Base-by-base conservation (phyloP, 2,113 vertebrate genomes). In the Microtus pennsylvanicus region DNA sequence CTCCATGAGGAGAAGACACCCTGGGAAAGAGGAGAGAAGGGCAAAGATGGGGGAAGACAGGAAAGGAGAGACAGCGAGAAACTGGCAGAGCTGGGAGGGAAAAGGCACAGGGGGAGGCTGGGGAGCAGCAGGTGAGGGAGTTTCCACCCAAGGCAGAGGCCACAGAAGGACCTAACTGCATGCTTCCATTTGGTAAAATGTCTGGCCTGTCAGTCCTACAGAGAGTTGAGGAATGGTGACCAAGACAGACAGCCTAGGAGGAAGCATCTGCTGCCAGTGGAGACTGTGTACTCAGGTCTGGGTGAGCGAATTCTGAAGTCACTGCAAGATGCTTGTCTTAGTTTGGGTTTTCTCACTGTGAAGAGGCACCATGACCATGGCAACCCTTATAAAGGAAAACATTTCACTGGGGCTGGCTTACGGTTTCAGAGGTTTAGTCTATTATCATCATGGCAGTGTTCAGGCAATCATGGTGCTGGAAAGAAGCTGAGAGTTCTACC, bases 91-190 rank as follows among this genome's bases (percentile, higher is more conserved):
- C 14, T 50, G 35, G 42, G 33, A 78, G 10, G 67, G 38, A 28
- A 90, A 58, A 47, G 7, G 7, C 11, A 8, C 14, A 89, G 75
- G 45, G 21, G 2, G 76, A 42, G 77, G 7, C 4, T 45, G 45
- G n/a, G 26, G 30, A 4, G 19, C 22, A 4, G 42, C n/a, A 3
- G 74, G 14, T 17, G 63, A 75, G 17, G 87, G 92, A 86, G 67
- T 35, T 50, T 0, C 12, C 4, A 12, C 65, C 10, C 0, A 28
- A 30, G 1, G 3, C 4, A 13, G 17, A 61, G 5, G 30, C 33
- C 2, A 86, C 8, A 61, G 45, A 50, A 30, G 10, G 21, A 42
- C 19, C 50, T 82, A 45, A 30, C 7, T 22, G 26, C 61, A 30
- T 13, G 55, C 52, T 55, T 82, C 58, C 16, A 45, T 55, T 50